Evolutionary conservation across 2,113 vertebrate species (phyloP).

Genomic region (Petrocephalus microphthalmus): DNA sequence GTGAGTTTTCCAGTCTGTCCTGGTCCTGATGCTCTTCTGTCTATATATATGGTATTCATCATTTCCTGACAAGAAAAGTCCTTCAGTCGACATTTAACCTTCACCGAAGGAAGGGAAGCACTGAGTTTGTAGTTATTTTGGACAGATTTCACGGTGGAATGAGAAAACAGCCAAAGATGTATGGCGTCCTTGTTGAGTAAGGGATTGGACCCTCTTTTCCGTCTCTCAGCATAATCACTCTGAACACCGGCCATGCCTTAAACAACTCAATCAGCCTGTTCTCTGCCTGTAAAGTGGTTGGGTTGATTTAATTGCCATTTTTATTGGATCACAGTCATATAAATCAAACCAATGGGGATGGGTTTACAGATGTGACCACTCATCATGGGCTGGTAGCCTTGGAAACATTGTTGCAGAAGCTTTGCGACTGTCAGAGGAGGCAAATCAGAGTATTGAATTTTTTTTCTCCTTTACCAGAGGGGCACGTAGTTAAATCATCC

Average conservation of each 20-base stretch:
- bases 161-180: constrained; percentile 84
- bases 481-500: constrained; percentile 70
- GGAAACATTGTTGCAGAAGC: constrained; percentile 72
- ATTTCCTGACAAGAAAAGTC: constrained; percentile 99
- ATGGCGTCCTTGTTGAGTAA: constrained; percentile 78
- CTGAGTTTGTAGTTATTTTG: constrained; percentile 96
- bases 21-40: constrained; percentile 96
- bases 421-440: constrained; percentile 63
- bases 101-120: constrained; percentile 91
- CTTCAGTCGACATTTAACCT: constrained; percentile 99
- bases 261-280: constrained; percentile 76
- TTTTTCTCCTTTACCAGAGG: constrained; percentile 59
- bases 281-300: constrained; percentile 76
- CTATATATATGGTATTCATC: constrained; percentile 99
- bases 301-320: constrained; percentile 78
- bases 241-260: constrained; percentile 72
- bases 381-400: constrained; percentile 73
- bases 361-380: constrained; percentile 68
- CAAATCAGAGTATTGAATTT: constrained; percentile 70
- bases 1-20: constrained; percentile 99
- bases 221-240: constrained; percentile 69
- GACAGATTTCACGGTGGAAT: constrained; percentile 94
- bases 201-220: constrained; percentile 60
- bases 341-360: constrained; percentile 75
- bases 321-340: constrained; percentile 71